phyloP scores from a whole-genome alignment of 2,888 invertebrate species.

The Drosophila crucigera region DNA sequence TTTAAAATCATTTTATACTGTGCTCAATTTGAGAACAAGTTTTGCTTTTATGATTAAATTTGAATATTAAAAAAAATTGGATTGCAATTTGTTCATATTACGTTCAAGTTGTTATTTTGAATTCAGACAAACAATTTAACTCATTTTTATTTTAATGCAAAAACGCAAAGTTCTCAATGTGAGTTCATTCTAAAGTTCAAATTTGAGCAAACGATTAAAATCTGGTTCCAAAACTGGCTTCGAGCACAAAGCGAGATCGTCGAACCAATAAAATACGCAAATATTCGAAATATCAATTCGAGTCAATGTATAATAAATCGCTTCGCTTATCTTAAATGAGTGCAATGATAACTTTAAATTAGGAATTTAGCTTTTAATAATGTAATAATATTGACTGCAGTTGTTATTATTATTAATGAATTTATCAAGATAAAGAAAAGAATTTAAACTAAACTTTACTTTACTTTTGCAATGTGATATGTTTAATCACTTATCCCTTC shows the following conservation, averaged over 20 bases:
- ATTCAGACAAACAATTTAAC: background rate
- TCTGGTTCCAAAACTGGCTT: slow-evolving; percentile 36
- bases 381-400: background rate
- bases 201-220: slow-evolving; percentile 1
- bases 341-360: background rate
- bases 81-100: background rate
- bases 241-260: slow-evolving; percentile 4
- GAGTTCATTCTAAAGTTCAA: background rate
- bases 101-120: background rate
- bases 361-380: background rate
- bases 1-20: background rate
- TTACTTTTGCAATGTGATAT: background rate
- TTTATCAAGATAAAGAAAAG: background rate
- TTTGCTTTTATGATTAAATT: slow-evolving; percentile 3
- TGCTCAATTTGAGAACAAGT: slow-evolving; percentile 7
- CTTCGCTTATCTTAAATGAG: background rate
- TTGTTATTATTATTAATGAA: background rate
- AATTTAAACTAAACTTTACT: background rate
- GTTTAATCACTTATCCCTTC: no score
- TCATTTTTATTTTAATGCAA: background rate
- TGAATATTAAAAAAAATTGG: background rate
- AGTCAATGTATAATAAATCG: background rate
- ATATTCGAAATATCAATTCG: background rate
- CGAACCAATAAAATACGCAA: slow-evolving; percentile 10
- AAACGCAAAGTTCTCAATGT: background rate